A percentile compares a stretch with the other conserved stretches of the same genome.
Evolutionary conservation across 2,113 vertebrate species (phyloP).

Genomic region (Rana temporaria): DNA sequence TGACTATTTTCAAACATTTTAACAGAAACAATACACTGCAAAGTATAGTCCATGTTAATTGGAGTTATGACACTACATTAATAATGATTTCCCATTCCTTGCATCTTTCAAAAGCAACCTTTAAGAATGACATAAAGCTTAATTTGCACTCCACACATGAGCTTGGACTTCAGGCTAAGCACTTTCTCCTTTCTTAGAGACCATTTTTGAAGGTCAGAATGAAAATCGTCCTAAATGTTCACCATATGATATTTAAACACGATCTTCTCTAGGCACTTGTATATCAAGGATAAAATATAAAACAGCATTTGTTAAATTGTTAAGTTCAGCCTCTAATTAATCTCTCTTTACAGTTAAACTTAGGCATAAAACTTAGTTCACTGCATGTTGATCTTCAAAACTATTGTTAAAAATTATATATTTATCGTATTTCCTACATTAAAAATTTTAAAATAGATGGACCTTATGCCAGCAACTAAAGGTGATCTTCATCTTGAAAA

Average conservation of each 20-base stretch:
- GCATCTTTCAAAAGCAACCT: constrained; percentile 44
- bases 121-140: constrained; percentile 35
- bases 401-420: too few species aligned
- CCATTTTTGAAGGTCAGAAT: constrained; percentile 48
- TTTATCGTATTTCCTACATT: too few species aligned
- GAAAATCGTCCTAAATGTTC: constrained; percentile 47
- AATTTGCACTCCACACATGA: constrained; percentile 34
- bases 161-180: constrained; percentile 43
- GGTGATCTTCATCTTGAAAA: too few species aligned
- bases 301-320: constrained; percentile 1
- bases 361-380: not conserved
- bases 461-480: too few species aligned
- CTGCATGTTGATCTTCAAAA: not conserved
- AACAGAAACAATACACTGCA: not conserved
- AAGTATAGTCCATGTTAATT: constrained; percentile 6
- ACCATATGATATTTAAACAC: constrained; percentile 39
- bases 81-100: constrained; percentile 37
- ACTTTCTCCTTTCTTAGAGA: constrained; percentile 45
- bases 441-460: too few species aligned
- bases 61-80: constrained; percentile 26
- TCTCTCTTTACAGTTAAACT: not conserved
- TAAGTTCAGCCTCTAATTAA: constrained; percentile 15
- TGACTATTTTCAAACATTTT: not conserved
- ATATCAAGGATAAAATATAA: constrained; percentile 12
- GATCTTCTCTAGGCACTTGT: constrained; percentile 23